These are phyloP conservation scores for Muntiacus muntjak DNA, from an alignment of 2,113 vertebrate species.

Conservation along the genomic window DNA sequence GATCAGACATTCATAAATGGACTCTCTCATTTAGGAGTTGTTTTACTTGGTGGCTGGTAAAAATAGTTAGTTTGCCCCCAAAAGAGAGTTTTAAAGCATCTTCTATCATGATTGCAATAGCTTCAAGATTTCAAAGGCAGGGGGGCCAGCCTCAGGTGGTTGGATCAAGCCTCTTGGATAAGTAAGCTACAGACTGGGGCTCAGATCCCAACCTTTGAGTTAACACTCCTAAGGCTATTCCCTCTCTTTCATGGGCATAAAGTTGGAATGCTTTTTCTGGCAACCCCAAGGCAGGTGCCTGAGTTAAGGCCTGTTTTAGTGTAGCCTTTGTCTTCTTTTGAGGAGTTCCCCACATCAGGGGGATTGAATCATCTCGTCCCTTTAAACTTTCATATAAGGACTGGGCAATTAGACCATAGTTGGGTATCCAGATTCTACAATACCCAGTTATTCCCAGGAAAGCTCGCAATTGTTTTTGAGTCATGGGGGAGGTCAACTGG, in stretches of 20 bases:
- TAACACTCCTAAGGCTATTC: neutral
- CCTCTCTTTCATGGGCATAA: rapidly evolving
- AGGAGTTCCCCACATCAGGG: neutral
- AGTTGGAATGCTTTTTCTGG: neutral
- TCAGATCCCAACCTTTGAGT: neutral
- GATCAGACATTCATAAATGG: neutral
- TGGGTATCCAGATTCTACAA: neutral
- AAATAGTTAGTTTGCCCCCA: neutral
- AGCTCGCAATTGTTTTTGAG: neutral
- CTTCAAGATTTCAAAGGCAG: neutral
- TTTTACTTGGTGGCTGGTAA: neutral
- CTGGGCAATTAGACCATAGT: neutral
- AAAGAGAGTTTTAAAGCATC: neutral
- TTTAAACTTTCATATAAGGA: neutral
- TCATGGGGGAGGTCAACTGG: neutral
- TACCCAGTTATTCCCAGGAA: neutral
- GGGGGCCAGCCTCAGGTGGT: neutral
- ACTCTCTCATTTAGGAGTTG: neutral
- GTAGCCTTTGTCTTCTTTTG: neutral
- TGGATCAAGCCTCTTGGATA: neutral
- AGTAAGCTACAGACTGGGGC: neutral
- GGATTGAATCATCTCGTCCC: neutral
- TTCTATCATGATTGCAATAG: neutral
- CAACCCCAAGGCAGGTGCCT: neutral
- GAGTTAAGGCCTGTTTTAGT: neutral